These are phyloP conservation scores for Carollia perspicillata DNA, from an alignment of 2,113 vertebrate genomes.

Conservation along the genomic window DNA sequence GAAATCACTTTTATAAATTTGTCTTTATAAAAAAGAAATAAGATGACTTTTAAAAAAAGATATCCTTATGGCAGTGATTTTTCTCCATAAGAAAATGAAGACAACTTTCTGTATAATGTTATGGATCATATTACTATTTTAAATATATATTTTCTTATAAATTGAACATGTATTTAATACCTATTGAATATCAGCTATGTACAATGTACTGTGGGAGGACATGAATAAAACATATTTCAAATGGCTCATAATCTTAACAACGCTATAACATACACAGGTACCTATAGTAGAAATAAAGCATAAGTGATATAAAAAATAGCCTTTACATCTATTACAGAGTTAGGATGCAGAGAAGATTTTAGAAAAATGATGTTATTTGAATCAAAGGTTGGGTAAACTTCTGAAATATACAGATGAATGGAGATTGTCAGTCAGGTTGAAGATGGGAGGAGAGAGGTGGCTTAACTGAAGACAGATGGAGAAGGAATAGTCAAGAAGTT, in stretches of 20 bases:
- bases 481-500: not conserved
- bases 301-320: not conserved
- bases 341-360: not conserved
- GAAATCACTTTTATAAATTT: not conserved
- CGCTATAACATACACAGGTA: not conserved
- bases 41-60: not conserved
- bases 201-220: not conserved
- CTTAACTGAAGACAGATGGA: not conserved
- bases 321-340: not conserved
- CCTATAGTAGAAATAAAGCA: not conserved
- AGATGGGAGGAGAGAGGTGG: not conserved
- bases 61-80: not conserved
- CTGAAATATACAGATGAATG: not conserved
- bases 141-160: not conserved
- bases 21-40: constrained; percentile 19
- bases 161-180: not conserved
- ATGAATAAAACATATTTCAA: constrained; percentile 21
- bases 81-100: constrained; percentile 19
- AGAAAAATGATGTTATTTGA: constrained; percentile 19
- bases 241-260: not conserved
- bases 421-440: not conserved
- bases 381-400: not conserved
- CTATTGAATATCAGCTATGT: not conserved
- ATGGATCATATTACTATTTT: not conserved
- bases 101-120: not conserved